These are phyloP conservation scores for Oscheius onirici DNA, from an alignment of 2,888 invertebrate genomes.

Conservation along the genomic window DNA sequence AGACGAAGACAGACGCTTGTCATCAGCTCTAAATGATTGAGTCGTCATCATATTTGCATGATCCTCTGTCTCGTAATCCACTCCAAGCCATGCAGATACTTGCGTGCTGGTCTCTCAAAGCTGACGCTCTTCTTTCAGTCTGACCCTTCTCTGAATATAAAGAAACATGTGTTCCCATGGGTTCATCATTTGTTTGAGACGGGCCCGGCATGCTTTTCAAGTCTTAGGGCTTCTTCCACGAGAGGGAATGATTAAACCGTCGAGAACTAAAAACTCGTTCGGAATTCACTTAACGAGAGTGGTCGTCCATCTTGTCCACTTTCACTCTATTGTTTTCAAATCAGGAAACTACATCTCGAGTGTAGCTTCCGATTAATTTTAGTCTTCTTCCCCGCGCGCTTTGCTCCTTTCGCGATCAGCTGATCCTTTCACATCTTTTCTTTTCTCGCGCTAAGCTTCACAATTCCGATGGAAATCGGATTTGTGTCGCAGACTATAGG, in stretches of 20 bases:
- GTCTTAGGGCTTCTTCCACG: background rate
- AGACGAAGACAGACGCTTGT: constrained; percentile 21
- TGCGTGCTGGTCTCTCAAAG: background rate
- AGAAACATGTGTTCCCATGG: constrained; percentile 11
- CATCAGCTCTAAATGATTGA: constrained; percentile 22
- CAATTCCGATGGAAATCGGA: background rate
- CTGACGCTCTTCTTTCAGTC: background rate
- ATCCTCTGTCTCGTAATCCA: constrained; percentile 21
- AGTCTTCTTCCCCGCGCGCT: background rate
- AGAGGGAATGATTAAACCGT: constrained; percentile 12
- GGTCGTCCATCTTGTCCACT: constrained; percentile 25
- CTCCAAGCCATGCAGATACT: background rate
- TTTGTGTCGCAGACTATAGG: background rate
- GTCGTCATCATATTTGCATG: constrained; percentile 20
- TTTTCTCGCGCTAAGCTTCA: background rate
- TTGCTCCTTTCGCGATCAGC: background rate
- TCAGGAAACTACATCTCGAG: background rate
- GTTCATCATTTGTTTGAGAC: constrained; percentile 12
- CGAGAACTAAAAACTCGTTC: constrained; percentile 25
- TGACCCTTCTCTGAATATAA: background rate
- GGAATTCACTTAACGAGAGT: constrained; percentile 31
- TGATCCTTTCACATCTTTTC: background rate
- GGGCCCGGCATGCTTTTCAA: background rate
- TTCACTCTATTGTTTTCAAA: constrained; percentile 26
- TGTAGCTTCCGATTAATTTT: constrained; percentile 18